Base-by-base conservation (phyloP, 2,113 vertebrate genomes). In the Corythaeola cristata region DNA sequence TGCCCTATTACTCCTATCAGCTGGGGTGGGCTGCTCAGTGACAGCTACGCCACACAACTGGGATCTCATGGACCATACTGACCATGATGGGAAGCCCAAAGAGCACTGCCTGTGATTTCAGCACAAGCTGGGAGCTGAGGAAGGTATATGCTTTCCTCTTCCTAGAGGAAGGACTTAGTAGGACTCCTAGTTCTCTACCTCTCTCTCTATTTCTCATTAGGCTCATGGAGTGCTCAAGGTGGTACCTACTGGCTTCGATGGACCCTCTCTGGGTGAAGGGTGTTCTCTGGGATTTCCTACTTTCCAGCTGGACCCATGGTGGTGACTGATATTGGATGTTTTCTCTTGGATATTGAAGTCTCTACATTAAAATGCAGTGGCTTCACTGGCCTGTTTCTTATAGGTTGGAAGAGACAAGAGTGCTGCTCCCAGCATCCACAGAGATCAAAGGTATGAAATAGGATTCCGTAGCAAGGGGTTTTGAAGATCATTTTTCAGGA, bases 401-500 rank as follows among this genome's bases (percentile, higher is more conserved):
- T 92, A 92, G 90, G 84, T 72, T 95, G 95, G 94, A 97, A 91
- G 80, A 96, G 77, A 93, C 5, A 8, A 8, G 6, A 82, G 66
- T 62, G 53, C 83, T 92, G 73, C 89, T 97, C 90, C 66, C 73
- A 90, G 86, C n/a, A 96, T 90, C 90, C 62, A 86, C 60, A 87
- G 73, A 95, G 94, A 96, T 96, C 96, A 97, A 96, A 95, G 92
- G 60, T 94, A 95, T 58, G 90, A 94, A 97, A 94, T 19, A 87
- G 77, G 77, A 92, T 69, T 92, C 92, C 74, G 58, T 62, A 93
- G 92, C 45, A 90, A 95, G 58, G 41, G 83, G 73, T 47, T 95
- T 94, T 97, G 90, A 86, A 92, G 92, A 95, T 97, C 53, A 0
- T 96, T 96, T 97, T 97, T 95, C 97, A 97, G 89, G 69, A 96